A percentile compares a stretch with the other conserved stretches of the same genome.
phyloP scores from a whole-genome alignment of 1,140 invertebrate genomes.

The Andrena cerasifolii region DNA sequence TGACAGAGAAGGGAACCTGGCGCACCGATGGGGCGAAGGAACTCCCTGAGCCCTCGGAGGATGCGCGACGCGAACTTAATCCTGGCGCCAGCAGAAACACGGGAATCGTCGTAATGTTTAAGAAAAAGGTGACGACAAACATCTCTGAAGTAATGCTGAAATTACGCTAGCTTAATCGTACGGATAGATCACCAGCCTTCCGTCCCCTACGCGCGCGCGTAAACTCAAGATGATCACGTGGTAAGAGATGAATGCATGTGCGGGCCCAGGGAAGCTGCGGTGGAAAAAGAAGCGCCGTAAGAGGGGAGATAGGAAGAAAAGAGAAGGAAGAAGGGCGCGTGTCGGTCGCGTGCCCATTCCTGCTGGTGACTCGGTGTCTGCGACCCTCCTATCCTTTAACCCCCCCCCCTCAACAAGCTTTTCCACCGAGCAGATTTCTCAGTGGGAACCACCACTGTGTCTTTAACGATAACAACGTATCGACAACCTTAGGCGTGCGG shows the following conservation, averaged over 20 bases:
- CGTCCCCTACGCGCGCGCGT: conserved; percentile 3
- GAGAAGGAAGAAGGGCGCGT: conserved; percentile 71
- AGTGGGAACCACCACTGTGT: background rate
- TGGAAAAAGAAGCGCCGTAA: conserved; percentile 61
- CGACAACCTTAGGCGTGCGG: background rate
- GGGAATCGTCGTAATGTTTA: too few species aligned
- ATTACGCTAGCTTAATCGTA: conserved; percentile 15
- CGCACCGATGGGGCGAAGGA: background rate
- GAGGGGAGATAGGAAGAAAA: conserved; percentile 56
- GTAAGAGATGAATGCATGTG: conserved; percentile 44
- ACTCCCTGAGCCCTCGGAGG: background rate
- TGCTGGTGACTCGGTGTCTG: conserved; percentile 72
- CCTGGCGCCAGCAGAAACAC: too few species aligned
- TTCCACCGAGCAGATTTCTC: conserved; percentile 43
- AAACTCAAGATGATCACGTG: conserved; percentile 37
- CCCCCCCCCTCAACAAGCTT: conserved; percentile 50
- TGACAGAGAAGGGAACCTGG: background rate
- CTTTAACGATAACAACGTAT: background rate
- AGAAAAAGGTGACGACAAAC: too few species aligned
- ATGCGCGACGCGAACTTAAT: too few species aligned
- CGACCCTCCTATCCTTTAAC: conserved; percentile 66
- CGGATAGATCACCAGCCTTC: background rate
- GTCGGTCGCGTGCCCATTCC: conserved; percentile 77
- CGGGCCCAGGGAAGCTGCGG: conserved; percentile 52
- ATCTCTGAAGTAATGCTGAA: conserved; percentile 23